Evolutionary conservation across 2,888 invertebrate genomes (phyloP).

Genomic region (Halocaridina rubra): DNA sequence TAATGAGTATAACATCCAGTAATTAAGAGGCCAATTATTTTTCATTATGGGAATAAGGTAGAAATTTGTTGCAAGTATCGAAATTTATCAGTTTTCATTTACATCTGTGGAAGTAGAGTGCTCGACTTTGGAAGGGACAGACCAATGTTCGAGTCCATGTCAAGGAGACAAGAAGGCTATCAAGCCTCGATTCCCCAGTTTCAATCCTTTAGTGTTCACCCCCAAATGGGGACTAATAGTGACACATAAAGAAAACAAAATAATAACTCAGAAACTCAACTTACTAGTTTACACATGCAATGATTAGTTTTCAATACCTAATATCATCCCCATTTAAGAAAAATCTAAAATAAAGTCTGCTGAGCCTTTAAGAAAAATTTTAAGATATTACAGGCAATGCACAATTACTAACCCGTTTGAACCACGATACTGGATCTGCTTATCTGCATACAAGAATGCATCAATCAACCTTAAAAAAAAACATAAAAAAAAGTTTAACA

Average conservation of each 20-base stretch:
- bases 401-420: conserved; percentile 38
- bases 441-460: conserved; percentile 42
- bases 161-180: neutral
- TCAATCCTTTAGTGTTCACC: neutral
- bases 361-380: too few species aligned
- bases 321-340: too few species aligned
- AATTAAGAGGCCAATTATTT: neutral
- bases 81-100: neutral
- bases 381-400: too few species aligned
- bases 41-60: neutral
- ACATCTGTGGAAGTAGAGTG: neutral
- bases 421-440: conserved; percentile 33
- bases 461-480: conserved; percentile 50
- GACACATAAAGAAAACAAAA: neutral
- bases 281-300: too few species aligned
- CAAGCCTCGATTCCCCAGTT: neutral
- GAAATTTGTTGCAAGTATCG: neutral
- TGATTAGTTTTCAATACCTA: neutral
- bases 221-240: neutral
- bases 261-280: too few species aligned
- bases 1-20: neutral
- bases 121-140: too few species aligned
- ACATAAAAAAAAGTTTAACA: neutral
- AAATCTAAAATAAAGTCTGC: too few species aligned
- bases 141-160: too few species aligned